Percentiles rank a stretch among this genome's conserved stretches.
phyloP scores from a whole-genome alignment of 2,113 vertebrate species.

The Empidonax traillii region DNA sequence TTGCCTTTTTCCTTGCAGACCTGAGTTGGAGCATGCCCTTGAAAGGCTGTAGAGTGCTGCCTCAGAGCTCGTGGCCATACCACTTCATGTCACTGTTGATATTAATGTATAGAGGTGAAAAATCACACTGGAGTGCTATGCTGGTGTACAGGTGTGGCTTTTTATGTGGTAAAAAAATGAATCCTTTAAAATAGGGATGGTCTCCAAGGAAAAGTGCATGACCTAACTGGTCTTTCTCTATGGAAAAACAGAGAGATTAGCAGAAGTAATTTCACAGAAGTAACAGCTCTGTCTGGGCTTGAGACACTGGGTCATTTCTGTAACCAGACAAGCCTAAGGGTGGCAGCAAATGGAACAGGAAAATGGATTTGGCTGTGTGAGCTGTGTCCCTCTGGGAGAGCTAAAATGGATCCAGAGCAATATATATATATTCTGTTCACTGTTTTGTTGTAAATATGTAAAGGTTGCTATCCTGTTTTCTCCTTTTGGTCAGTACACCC shows the following conservation, averaged over 20 bases:
- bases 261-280: neutral
- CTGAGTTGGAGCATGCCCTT: neutral
- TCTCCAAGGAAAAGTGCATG: neutral
- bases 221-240: neutral
- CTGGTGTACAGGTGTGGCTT: neutral
- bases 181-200: neutral
- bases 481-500: neutral
- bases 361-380: neutral
- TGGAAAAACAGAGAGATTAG: neutral
- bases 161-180: neutral
- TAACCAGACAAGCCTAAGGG: neutral
- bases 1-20: neutral
- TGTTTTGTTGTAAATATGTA: neutral
- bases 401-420: neutral
- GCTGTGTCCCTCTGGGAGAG: neutral
- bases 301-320: neutral
- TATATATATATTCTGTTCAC: neutral
- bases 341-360: neutral
- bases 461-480: neutral
- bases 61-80: neutral
- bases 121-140: neutral
- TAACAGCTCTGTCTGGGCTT: neutral
- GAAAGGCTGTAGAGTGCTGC: neutral
- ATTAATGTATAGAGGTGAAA: neutral
- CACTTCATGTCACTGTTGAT: neutral